Evolutionary conservation across 2,888 invertebrate species (phyloP).

Genomic region (Hedya salicella): DNA sequence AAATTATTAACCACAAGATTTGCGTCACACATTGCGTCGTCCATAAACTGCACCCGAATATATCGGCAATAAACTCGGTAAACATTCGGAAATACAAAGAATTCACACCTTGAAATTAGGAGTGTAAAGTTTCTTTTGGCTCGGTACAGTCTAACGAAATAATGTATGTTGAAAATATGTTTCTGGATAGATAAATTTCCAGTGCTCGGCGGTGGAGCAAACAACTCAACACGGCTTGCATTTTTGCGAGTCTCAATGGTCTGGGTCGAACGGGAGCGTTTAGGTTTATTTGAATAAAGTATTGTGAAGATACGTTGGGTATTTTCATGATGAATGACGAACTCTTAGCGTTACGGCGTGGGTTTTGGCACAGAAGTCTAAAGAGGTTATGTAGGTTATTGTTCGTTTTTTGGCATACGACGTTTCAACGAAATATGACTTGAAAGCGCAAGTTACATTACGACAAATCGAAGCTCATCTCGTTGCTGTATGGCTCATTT

Average conservation of each 20-base stretch:
- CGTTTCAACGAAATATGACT: too few relatives aligned
- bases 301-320: conserved; percentile 29
- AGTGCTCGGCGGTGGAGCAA: conserved; percentile 61
- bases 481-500: too few relatives aligned
- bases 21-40: conserved; percentile 55
- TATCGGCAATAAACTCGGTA: conserved; percentile 67
- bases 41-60: conserved; percentile 70
- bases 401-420: too few relatives aligned
- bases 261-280: conserved; percentile 42
- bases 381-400: neutral
- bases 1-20: conserved; percentile 71
- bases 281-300: conserved; percentile 42
- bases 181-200: conserved; percentile 61
- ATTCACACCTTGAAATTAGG: conserved; percentile 46
- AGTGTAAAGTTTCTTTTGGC: conserved; percentile 50
- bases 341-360: neutral
- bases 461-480: too few relatives aligned
- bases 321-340: conserved; percentile 31
- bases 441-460: too few relatives aligned
- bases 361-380: conserved; percentile 1
- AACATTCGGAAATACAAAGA: conserved; percentile 42
- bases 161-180: conserved; percentile 65
- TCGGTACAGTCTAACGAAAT: conserved; percentile 53
- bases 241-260: conserved; percentile 54
- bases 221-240: conserved; percentile 60